These are phyloP conservation scores for Ips nitidus DNA, from an alignment of 1,140 invertebrate species.

Conservation along the genomic window DNA sequence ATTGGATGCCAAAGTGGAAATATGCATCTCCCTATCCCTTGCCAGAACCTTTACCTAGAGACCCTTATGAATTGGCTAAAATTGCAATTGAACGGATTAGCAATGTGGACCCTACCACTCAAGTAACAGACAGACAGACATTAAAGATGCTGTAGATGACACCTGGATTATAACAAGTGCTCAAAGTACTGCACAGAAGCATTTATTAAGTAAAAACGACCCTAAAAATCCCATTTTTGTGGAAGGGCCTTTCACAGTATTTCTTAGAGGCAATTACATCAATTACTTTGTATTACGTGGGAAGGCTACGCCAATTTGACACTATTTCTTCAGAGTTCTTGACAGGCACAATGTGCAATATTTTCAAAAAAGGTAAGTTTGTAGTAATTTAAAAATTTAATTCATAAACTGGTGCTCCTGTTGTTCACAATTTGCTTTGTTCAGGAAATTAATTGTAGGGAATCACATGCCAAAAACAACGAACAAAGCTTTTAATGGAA, in stretches of 20 bases:
- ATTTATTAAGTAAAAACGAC: slow-evolving; percentile 72
- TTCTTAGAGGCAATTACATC: slow-evolving; percentile 71
- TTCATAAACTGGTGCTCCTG: too few relatives aligned
- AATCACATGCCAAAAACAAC: too few relatives aligned
- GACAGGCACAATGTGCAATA: too few relatives aligned
- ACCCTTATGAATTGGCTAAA: slow-evolving; percentile 79
- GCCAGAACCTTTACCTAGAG: slow-evolving; percentile 71
- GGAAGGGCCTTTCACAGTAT: slow-evolving; percentile 85
- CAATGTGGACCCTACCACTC: slow-evolving; percentile 77
- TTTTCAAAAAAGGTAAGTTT: too few relatives aligned
- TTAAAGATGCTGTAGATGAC: slow-evolving; percentile 78
- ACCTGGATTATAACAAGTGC: slow-evolving; percentile 95
- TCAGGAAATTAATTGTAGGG: too few relatives aligned
- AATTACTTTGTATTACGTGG: slow-evolving; percentile 85
- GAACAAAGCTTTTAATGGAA: too few relatives aligned
- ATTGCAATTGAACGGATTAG: slow-evolving; percentile 85
- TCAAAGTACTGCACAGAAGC: slow-evolving; percentile 76
- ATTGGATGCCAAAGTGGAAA: slow-evolving; percentile 98
- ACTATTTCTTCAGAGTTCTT: too few relatives aligned
- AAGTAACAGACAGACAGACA: slow-evolving; percentile 67
- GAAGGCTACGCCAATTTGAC: slow-evolving; percentile 53
- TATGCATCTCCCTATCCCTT: slow-evolving; percentile 88
- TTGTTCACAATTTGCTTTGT: too few relatives aligned
- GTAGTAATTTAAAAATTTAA: too few relatives aligned
- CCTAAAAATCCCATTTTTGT: slow-evolving; percentile 75